Evolutionary conservation across 2,113 vertebrate genomes (phyloP).

Genomic region (Corythornis vintsioides): DNA sequence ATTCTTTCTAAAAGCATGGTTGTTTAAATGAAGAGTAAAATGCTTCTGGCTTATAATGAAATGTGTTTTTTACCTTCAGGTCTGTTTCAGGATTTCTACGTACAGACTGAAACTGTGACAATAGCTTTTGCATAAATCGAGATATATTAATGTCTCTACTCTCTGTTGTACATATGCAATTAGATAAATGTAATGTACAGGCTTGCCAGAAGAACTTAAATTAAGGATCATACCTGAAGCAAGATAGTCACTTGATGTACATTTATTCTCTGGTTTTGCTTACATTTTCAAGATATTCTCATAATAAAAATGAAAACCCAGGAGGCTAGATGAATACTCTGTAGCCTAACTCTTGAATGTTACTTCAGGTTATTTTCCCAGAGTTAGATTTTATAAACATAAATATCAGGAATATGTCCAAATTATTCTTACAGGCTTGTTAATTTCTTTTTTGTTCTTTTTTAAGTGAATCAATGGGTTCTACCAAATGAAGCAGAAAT

Average conservation of each 20-base stretch:
- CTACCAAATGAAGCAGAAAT: not conserved
- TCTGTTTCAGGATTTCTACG: not conserved
- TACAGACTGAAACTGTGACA: not conserved
- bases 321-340: not conserved
- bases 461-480: not conserved
- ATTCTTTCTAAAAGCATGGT: not conserved
- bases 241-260: not conserved
- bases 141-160: not conserved
- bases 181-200: not conserved
- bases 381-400: not conserved
- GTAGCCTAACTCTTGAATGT: not conserved
- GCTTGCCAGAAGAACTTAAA: not conserved
- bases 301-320: not conserved
- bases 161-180: not conserved
- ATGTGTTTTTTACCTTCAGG: not conserved
- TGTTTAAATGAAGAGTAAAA: not conserved
- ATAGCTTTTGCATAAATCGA: not conserved
- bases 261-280: not conserved
- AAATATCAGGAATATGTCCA: not conserved
- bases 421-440: not conserved
- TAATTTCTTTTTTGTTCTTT: not conserved
- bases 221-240: not conserved
- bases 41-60: not conserved
- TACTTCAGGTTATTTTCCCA: not conserved
- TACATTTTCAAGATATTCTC: not conserved